Conservation (phyloP, 2,113 vertebrate genomes). For the Sapayoa aenigma region DNA sequence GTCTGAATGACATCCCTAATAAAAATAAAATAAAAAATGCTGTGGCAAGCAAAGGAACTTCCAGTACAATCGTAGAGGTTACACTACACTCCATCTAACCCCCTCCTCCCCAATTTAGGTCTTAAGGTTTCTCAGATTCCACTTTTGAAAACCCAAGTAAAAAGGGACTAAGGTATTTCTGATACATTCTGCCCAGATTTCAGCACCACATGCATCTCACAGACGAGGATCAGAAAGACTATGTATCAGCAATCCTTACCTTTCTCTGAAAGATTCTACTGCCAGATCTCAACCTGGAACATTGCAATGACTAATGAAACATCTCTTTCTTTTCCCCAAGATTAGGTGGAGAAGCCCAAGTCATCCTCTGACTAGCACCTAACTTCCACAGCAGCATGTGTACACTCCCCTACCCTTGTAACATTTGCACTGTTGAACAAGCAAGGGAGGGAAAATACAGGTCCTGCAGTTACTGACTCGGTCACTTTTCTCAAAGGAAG, state of each 20-base stretch:
- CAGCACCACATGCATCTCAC: neutral
- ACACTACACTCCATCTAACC: neutral
- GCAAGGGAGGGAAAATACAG: neutral
- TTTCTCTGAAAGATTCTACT: neutral
- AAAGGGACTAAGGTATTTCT: neutral
- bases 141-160: neutral
- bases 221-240: neutral
- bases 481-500: conserved; percentile 37
- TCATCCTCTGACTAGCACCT: neutral
- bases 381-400: neutral
- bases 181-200: neutral
- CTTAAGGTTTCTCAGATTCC: neutral
- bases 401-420: neutral
- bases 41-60: neutral
- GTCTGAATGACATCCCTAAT: neutral
- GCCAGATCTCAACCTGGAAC: neutral
- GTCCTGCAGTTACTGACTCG: neutral
- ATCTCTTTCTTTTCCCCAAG: neutral
- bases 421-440: neutral
- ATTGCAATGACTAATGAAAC: neutral
- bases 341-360: neutral
- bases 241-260: neutral
- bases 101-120: neutral
- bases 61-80: neutral
- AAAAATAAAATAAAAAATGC: neutral